Evolutionary conservation across 2,797 vertebrate species (phyloP), one percentile per base, ranked within the genome.

Genomic region (Cephalopachus bancanus): DNA sequence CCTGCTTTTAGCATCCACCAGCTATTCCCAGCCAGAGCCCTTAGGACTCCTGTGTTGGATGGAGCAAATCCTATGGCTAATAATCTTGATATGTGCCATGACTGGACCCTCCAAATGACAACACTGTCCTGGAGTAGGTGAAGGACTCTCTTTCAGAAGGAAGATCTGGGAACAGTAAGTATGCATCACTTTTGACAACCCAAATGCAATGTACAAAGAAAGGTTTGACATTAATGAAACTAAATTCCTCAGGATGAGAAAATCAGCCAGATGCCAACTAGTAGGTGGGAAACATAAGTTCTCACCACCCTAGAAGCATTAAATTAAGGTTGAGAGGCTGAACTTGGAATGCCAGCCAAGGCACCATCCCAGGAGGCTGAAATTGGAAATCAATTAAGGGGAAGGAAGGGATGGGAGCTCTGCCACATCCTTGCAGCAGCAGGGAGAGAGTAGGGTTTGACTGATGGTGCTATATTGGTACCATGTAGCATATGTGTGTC

Each of bases 251-350:
- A 64, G 88, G 65, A 91, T 89, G 65, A 95, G 75, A 93, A 83
- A 67, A 94, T 51, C 90, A 91, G 69, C 81, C 92, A 92, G 96
- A 84, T 90, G 96, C 93, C 92, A 95, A 83, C 64, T 75, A 49
- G 93, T 92, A 72, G 93, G 95, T 93, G 93, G 93, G 65, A 85
- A 93, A 60, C 93, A 87, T 72, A 96, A 91, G 95, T 86, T 94
- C 88, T 95, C 90, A 53, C 84, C 81, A 93, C 71, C 88, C 28
- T 16, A 75, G 92, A 92, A 94, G 90, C 59, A 93, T 86, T 89
- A 78, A 93, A 92, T 93, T 80, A 96, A 96, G 92, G 79, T 69
- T 89, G 84, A 83, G 88, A 96, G 60, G 85, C 88, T 94, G 94
- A 95, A 92, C 64, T 19, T 76, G 71, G 95, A 94, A 94, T 95